These are phyloP conservation scores for Pteria penguin DNA, from an alignment of 2,888 invertebrate genomes.

Conservation along the genomic window DNA sequence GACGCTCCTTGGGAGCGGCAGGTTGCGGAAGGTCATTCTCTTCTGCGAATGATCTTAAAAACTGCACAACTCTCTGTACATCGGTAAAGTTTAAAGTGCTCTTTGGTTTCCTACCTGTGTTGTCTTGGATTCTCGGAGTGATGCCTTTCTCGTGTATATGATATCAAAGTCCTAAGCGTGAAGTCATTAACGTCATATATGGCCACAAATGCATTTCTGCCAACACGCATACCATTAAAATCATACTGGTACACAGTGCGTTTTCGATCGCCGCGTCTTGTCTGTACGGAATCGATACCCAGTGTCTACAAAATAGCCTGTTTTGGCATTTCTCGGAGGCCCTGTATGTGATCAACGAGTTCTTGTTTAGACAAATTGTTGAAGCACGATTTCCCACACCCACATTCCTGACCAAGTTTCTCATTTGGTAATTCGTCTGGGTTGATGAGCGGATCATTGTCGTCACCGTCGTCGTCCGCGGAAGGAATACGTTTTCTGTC, in stretches of 20 bases:
- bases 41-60: background rate
- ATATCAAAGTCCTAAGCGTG: background rate
- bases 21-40: slow-evolving; percentile 18
- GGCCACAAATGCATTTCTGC: background rate
- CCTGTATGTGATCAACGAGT: background rate
- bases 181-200: background rate
- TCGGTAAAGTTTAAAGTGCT: background rate
- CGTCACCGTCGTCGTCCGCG: too few species aligned
- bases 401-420: background rate
- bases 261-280: background rate
- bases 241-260: background rate
- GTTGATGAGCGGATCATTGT: too few species aligned
- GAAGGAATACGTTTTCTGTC: too few species aligned
- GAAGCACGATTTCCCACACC: background rate
- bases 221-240: background rate
- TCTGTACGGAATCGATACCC: background rate
- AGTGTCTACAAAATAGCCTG: too few species aligned
- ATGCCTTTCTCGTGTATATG: background rate
- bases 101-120: background rate
- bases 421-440: background rate
- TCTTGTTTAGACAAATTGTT: background rate
- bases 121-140: slow-evolving; percentile 5
- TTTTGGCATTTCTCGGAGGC: slow-evolving; percentile 4
- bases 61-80: slow-evolving; percentile 7
- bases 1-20: background rate